phyloP scores from a whole-genome alignment of 2,888 invertebrate genomes.

The Drosophila atripex region DNA sequence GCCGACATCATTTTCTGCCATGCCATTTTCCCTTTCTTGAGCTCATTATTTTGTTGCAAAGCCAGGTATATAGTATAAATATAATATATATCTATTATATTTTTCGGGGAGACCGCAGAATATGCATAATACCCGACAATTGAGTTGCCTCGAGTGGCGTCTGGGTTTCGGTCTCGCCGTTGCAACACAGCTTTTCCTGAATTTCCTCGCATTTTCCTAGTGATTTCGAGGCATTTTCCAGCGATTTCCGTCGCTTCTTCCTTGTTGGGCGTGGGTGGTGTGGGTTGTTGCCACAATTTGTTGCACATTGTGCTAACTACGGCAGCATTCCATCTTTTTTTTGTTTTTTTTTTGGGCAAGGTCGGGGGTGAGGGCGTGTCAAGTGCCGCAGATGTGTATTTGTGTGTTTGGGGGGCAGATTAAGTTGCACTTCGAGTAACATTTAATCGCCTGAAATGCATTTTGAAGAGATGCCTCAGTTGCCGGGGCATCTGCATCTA shows the following conservation, averaged over 20 bases:
- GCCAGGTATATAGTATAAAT: too few species aligned
- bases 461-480: conserved; percentile 2
- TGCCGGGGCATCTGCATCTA: neutral
- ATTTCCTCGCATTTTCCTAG: conserved; percentile 3
- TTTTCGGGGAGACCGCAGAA: neutral
- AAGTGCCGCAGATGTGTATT: neutral
- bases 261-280: neutral
- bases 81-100: neutral
- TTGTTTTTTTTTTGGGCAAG: neutral
- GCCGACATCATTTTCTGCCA: neutral
- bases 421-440: conserved; percentile 24
- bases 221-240: conserved; percentile 23
- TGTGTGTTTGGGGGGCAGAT: conserved; percentile 1
- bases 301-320: conserved; percentile 16
- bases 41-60: neutral
- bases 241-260: conserved; percentile 14
- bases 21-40: neutral
- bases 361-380: neutral
- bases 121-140: conserved; percentile 17
- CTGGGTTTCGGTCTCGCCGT: conserved; percentile 8
- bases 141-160: conserved; percentile 15
- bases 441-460: conserved; percentile 27
- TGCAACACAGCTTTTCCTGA: conserved; percentile 8
- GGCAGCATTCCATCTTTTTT: neutral
- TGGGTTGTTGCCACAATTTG: conserved; percentile 9